phyloP scores from a whole-genome alignment of 2,797 vertebrate genomes.

The Alauda arvensis region DNA sequence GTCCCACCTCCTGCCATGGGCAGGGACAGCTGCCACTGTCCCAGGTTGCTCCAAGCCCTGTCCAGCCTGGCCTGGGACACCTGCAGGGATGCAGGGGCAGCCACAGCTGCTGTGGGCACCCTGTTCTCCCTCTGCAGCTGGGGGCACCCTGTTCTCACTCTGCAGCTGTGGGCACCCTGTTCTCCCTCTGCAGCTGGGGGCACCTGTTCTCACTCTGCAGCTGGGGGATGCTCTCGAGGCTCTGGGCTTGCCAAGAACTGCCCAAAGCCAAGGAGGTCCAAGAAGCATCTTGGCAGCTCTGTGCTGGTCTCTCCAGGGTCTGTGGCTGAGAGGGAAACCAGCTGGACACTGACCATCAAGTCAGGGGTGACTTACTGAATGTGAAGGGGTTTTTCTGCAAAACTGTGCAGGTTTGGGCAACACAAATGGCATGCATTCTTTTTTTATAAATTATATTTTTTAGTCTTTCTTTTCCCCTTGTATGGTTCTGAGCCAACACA shows the following conservation, averaged over 20 bases:
- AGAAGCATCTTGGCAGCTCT: background rate
- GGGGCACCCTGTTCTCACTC: too few species aligned
- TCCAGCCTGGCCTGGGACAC: background rate
- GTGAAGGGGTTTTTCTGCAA: background rate
- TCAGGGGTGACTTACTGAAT: background rate
- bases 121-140: too few species aligned
- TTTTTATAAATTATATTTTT: too few species aligned
- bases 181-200: too few species aligned
- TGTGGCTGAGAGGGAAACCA: background rate
- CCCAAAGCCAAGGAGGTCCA: background rate
- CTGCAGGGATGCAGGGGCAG: background rate
- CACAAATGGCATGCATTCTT: rapidly evolving
- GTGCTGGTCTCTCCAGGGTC: background rate
- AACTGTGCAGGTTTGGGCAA: rapidly evolving
- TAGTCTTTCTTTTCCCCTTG: rapidly evolving
- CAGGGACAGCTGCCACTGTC: rapidly evolving
- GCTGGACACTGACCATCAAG: background rate
- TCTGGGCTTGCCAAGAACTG: background rate
- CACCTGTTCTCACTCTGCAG: too few species aligned
- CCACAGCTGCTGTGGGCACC: background rate
- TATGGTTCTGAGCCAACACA: background rate
- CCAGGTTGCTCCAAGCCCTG: rapidly evolving
- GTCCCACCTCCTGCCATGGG: background rate
- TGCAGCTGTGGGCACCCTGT: background rate
- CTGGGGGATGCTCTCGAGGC: rapidly evolving